phyloP scores from a whole-genome alignment of 2,797 vertebrate species.

The Argyrosomus regius region DNA sequence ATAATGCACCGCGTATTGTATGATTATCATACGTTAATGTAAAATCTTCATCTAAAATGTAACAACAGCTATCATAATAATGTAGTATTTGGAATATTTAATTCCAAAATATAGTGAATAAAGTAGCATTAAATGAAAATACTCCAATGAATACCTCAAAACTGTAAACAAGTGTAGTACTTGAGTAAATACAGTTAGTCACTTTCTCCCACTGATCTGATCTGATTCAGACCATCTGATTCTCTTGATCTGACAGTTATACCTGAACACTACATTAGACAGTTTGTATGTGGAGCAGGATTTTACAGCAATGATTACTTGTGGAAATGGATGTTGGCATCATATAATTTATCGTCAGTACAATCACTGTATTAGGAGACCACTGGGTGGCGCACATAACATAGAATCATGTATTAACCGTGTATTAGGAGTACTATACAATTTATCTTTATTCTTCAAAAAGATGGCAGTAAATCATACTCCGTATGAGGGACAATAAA shows the following conservation, averaged over 20 bases:
- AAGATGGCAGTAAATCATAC: not conserved
- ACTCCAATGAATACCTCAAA: not conserved
- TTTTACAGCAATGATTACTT: conserved; percentile 9
- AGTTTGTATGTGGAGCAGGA: not conserved
- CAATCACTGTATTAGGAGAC: not conserved
- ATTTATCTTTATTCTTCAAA: not conserved
- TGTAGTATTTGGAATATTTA: not conserved
- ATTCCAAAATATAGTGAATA: too few relatives aligned
- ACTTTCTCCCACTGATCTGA: not conserved
- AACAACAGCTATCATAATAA: not conserved
- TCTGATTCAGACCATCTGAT: too few relatives aligned
- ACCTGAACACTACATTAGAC: not conserved
- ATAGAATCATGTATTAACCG: not conserved
- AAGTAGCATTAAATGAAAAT: not conserved
- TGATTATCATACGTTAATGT: not conserved
- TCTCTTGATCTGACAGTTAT: not conserved
- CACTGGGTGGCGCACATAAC: conserved; percentile 40
- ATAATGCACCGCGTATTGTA: not conserved
- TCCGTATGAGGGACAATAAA: not conserved
- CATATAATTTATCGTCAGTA: not conserved
- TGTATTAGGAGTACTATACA: not conserved
- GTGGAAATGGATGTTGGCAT: not conserved
- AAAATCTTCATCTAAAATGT: not conserved
- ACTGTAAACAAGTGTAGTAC: not conserved
- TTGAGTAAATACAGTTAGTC: not conserved